Evolutionary conservation across 2,113 vertebrate species (phyloP), one percentile per base, ranked within the genome.

Genomic region (Cygnus buccinator): DNA sequence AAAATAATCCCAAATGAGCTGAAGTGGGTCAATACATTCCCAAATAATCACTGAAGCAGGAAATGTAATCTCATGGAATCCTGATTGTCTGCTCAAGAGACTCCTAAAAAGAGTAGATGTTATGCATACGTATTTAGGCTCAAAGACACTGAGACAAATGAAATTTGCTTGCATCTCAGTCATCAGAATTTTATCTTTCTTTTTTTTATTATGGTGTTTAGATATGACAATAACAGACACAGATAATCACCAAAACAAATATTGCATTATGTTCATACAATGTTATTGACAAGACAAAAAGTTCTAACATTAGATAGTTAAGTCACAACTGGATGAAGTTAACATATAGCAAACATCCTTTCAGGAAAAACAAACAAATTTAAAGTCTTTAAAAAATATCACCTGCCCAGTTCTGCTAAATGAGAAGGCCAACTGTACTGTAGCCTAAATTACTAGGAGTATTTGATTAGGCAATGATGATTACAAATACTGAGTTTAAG

Each of bases 11-110:
- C 72, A 75, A 84, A 84, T 48, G 86, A 94, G 52, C 50, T 54
- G 16, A 94, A 84, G 61, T 3, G 3, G 75, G 48, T 89, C 73
- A 84, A 78, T 75, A 90, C 46, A 61, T 93, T 94, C 61, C 79
- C 73, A 89, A 89, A 94, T 67, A 93, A 84, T 74, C 86, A 90
- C 52, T 87, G 95, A 94, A 95, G 88, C 83, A 89, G 58, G 52
- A 89, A 93, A 92, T 77, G 46, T 75, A 94, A 93, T 94, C 88
- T 90, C 70, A 78, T 81, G 72, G 68, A 93, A 94, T 82, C 80
- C 85, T 93, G 62, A 89, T 18, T 75, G 41, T 46, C 58, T 84
- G 37, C 87, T 78, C 86, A 84, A 78, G 93, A 87, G 88, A 78
- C 73, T 75, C 54, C 33, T 86, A 39, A 92, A 70, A 88, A 28